Evolutionary conservation across 2,113 vertebrate species (phyloP).

Genomic region (Aspiorhynchus laticeps): DNA sequence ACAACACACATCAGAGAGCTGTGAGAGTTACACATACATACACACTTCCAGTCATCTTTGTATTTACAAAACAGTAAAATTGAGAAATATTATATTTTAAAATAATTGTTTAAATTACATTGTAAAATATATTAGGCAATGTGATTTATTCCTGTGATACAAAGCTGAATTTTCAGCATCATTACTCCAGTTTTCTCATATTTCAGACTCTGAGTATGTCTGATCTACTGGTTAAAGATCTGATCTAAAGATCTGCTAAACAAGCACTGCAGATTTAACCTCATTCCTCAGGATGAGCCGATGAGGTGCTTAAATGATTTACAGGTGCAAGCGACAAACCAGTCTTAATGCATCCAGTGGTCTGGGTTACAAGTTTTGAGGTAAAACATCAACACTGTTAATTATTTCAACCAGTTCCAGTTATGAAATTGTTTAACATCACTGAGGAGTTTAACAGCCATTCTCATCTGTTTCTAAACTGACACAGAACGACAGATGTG

Average conservation of each 20-base stretch:
- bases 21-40: too few relatives aligned
- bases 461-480: background rate
- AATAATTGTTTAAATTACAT: too few relatives aligned
- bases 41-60: too few relatives aligned
- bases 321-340: background rate
- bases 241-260: background rate
- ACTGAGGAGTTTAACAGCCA: background rate
- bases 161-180: too few relatives aligned
- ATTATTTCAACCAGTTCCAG: background rate
- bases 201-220: background rate
- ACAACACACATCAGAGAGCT: constrained; percentile 42
- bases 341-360: background rate
- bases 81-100: too few relatives aligned
- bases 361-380: background rate
- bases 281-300: background rate
- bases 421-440: background rate
- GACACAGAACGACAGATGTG: background rate
- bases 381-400: background rate
- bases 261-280: background rate
- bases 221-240: background rate
- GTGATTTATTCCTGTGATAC: background rate
- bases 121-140: background rate
- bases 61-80: too few relatives aligned
- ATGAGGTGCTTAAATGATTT: background rate
- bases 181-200: too few relatives aligned